Percentiles rank a stretch among this genome's conserved stretches.
These are phyloP conservation scores for Limnephilus auricula DNA, from an alignment of 2,888 invertebrate species.

Conservation along the genomic window DNA sequence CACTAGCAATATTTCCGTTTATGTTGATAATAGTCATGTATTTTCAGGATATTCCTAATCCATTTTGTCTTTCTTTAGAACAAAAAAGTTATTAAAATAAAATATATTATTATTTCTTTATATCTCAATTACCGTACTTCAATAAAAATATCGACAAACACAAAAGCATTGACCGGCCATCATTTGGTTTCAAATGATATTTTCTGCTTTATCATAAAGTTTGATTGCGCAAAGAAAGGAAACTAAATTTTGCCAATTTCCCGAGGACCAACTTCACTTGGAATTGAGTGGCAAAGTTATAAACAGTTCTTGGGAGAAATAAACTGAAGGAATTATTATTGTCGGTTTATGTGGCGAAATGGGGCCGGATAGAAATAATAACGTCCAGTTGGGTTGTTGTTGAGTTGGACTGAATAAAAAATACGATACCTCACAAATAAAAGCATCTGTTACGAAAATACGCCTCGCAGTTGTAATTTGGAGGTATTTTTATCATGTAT, in stretches of 20 bases:
- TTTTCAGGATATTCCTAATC: too few relatives aligned
- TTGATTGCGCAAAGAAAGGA: not conserved
- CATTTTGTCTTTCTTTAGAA: too few relatives aligned
- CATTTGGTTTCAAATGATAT: not conserved
- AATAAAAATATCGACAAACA: not conserved
- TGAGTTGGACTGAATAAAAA: slow-evolving; percentile 26
- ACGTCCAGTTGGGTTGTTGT: not conserved
- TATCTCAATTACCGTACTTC: not conserved
- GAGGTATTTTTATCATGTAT: not conserved
- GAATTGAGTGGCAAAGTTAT: slow-evolving; percentile 31
- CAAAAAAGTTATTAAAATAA: too few relatives aligned
- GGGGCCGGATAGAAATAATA: not conserved
- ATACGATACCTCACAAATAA: not conserved
- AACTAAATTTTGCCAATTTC: slow-evolving; percentile 10
- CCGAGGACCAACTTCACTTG: not conserved
- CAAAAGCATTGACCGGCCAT: not conserved
- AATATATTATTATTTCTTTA: not conserved
- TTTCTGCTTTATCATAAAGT: not conserved
- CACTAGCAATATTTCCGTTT: too few relatives aligned
- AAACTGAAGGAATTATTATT: not conserved
- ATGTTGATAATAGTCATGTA: too few relatives aligned
- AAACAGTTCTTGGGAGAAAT: not conserved
- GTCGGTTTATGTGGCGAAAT: not conserved
- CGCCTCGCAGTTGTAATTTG: not conserved
- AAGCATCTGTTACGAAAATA: not conserved